Conservation (phyloP, 2,797 vertebrate species). For the Rhincodon typus region DNA sequence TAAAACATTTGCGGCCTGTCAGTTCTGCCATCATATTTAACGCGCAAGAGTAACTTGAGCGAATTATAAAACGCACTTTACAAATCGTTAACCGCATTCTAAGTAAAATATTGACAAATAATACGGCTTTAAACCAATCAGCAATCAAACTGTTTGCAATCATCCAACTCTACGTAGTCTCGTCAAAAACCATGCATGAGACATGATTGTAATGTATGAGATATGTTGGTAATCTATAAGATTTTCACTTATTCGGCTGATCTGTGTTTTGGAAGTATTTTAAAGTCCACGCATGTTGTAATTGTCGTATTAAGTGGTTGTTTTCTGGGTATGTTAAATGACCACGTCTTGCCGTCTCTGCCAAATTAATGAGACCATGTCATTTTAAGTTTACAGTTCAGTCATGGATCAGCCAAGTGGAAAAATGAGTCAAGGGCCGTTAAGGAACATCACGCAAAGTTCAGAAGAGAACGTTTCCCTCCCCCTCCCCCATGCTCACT, state of each 20-base stretch:
- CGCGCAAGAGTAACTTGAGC: background rate
- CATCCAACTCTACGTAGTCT: background rate
- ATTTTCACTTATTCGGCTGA: background rate
- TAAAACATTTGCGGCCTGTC: background rate
- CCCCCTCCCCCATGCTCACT: slow-evolving; percentile 47
- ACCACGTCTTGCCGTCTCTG: slow-evolving; percentile 81
- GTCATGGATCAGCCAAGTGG: slow-evolving; percentile 80
- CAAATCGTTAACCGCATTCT: background rate
- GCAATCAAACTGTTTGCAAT: background rate
- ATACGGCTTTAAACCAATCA: background rate
- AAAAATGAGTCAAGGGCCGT: slow-evolving; percentile 76
- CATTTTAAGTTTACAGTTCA: slow-evolving; percentile 88
- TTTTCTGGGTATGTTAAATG: slow-evolving; percentile 86
- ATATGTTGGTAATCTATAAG: background rate
- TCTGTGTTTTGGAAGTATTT: slow-evolving; percentile 48
- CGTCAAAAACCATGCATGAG: slow-evolving; percentile 1
- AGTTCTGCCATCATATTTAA: background rate
- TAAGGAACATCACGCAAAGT: slow-evolving; percentile 73
- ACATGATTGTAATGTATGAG: background rate
- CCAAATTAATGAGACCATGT: slow-evolving; percentile 98
- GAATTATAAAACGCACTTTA: background rate
- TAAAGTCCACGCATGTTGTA: slow-evolving; percentile 83
- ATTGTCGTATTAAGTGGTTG: slow-evolving; percentile 82
- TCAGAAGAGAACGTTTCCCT: slow-evolving; percentile 64
- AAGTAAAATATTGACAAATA: background rate